These are phyloP conservation scores for Tortrix viridana DNA, from an alignment of 2,888 invertebrate genomes.

Conservation along the genomic window DNA sequence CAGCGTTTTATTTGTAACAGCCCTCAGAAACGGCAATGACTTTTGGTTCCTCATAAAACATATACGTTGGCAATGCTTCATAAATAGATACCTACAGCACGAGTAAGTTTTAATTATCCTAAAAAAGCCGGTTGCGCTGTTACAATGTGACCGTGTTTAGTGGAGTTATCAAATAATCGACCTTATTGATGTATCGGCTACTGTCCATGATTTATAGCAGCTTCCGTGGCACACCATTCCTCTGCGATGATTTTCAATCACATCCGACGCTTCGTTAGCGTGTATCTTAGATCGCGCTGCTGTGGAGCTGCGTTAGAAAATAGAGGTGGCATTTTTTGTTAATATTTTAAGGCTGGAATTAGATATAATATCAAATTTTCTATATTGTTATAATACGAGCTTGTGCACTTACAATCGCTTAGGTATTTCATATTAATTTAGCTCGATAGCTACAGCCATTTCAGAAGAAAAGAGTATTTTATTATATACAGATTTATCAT, in stretches of 20 bases:
- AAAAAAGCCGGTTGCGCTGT: slow-evolving; percentile 44
- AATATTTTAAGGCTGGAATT: background rate
- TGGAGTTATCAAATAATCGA: slow-evolving; percentile 81
- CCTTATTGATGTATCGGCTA: slow-evolving; percentile 81
- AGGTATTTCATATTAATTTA: too few species aligned
- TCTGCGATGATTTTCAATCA: slow-evolving; percentile 83
- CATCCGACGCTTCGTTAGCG: slow-evolving; percentile 82
- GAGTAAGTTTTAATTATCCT: slow-evolving; percentile 21
- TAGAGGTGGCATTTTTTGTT: slow-evolving; percentile 57
- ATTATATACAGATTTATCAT: too few species aligned
- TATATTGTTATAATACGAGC: too few species aligned
- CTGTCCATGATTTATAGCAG: slow-evolving; percentile 82
- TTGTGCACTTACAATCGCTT: too few species aligned
- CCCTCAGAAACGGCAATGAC: too few species aligned
- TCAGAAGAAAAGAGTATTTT: too few species aligned
- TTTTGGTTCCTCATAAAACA: too few species aligned
- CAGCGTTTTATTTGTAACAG: too few species aligned
- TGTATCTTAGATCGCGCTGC: slow-evolving; percentile 65
- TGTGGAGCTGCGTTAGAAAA: slow-evolving; percentile 40
- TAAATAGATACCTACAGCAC: too few species aligned
- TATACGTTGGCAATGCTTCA: too few species aligned
- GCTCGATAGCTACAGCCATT: too few species aligned
- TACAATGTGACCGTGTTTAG: slow-evolving; percentile 61
- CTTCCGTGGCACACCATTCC: slow-evolving; percentile 82
- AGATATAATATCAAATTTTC: too few species aligned